Evolutionary conservation across 2,888 invertebrate genomes (phyloP), one percentile per base, ranked within the genome.

Genomic region (Candidula unifasciata): DNA sequence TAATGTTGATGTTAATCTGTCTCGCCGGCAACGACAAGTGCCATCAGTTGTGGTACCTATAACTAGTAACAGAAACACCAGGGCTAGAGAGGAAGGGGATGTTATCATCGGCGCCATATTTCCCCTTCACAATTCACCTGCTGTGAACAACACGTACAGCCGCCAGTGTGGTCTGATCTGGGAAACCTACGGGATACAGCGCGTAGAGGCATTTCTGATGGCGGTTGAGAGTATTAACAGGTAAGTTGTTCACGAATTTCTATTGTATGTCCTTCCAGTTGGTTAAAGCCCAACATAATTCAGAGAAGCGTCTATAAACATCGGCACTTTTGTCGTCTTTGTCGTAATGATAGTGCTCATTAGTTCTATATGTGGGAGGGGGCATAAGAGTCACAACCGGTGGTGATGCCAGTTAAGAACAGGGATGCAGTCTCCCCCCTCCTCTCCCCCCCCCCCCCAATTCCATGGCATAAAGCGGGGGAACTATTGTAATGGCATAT

Each of bases 131-230:
- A 94, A 95, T 84, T 94, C 94, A 81, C 95, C 95, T 21, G 87
- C 91, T 3, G 88, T 91, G 44, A 90, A 90, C 24, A 88, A 88
- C 16, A 91, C 91, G 24, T 93, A 90, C 88, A 91, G 91, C 8
- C 80, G 94, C 87, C 95, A 94, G 76, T 96, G 96, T 91, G 96
- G 96, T 2, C 94, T 93, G 80, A 95, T 96, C 86, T 95, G 96
- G 91, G 96, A 96, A 92, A 95, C 95, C 91, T 96, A 96, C 93
- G 96, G 96, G 77, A 96, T 96, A 82, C 96, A 96, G 93, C 94
- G 96, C 86, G 95, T 95, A 35, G 96, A 96, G 93, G 95, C 92
- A 37, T 92, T 93, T 85, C 87, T 93, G 16, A 88, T 88, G 66
- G 92, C 92, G 0, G 86, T 94, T n/a, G 91, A 93, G 44, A 88